phyloP scores from a whole-genome alignment of 1,140 invertebrate species.

The Anoplophora glabripennis region DNA sequence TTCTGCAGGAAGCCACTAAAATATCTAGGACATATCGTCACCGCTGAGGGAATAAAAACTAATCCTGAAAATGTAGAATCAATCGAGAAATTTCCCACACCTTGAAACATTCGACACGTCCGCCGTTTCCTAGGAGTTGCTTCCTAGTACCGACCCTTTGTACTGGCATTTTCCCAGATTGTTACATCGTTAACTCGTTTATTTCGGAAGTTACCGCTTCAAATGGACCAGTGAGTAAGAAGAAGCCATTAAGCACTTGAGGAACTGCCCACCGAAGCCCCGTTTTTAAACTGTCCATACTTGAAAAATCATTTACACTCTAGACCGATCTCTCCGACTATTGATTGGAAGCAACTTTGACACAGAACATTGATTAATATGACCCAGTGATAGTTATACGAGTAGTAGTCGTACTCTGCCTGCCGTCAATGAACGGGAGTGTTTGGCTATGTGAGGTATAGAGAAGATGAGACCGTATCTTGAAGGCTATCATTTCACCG shows the following conservation, averaged over 20 bases:
- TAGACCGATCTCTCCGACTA: background rate
- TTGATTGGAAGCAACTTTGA: background rate
- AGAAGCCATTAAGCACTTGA: constrained; percentile 4
- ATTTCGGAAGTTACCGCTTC: constrained; percentile 1
- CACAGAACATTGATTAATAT: constrained; percentile 28
- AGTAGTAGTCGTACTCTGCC: constrained; percentile 44
- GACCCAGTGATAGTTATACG: constrained; percentile 47
- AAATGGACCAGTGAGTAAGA: background rate
- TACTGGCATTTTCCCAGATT: constrained; percentile 41
- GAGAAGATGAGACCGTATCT: constrained; percentile 49
- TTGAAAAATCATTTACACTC: background rate
- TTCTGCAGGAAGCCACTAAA: background rate
- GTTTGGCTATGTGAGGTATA: constrained; percentile 44
- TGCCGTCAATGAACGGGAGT: background rate
- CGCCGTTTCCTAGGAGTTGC: constrained; percentile 37
- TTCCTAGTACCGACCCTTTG: constrained; percentile 47
- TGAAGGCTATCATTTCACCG: constrained; percentile 33
- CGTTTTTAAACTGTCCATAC: background rate
- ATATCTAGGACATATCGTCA: background rate
- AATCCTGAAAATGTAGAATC: background rate
- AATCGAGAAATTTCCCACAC: background rate
- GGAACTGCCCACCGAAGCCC: background rate
- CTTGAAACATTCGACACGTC: background rate
- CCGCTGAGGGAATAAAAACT: background rate
- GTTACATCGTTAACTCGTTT: constrained; percentile 39